Evolutionary conservation across 1,140 invertebrate genomes (phyloP), one percentile per base, ranked within the genome.

Genomic region (Drosophila teissieri): DNA sequence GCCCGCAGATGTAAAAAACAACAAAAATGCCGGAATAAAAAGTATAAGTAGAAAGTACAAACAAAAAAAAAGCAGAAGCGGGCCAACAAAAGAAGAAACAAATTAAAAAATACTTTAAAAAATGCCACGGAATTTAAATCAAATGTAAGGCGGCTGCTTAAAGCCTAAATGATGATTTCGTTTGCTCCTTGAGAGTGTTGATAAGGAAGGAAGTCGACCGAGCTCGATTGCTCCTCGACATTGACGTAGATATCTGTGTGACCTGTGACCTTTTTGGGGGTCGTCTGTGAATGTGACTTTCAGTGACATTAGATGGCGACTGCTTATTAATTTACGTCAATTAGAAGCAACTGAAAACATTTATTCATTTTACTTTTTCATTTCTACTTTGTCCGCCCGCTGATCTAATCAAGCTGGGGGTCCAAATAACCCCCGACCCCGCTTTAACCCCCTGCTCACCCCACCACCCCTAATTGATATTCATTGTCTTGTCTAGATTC

Each of bases 61-160:
- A 40, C 37, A 19, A 31, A 57, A 45, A 8, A 54, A 44, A 36
- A 37, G 52, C 57, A 44, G 22, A 37, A 56, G 57, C 40, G 15
- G 40, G 40, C 34, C 52, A 42, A 74, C 60, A 63, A 55, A 51
- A 49, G 51, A 65, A 72, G 64, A 80, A 85, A 85, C 81, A 85
- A 85, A 85, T 73, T 80, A 73, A 85, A 85, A 83, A 76, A 73
- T 60, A 51, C 72, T 80, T 80, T 76, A 60, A 80, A 79, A 76
- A 67, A 52, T 42, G 64, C n/a, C 19, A 2, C n/a, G 57, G 54
- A 73, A 85, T 80, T 80, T 58, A 84, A 84, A 80, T 84, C 49
- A 49, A 79, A 75, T 60, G 63, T 69, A 48, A 49, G 24, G 65
- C n/a, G 7, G 37, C 40, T 24, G 22, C n/a, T 17, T 63, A 27